Percentiles rank a stretch among this genome's conserved stretches.
These are phyloP conservation scores for Flexamia atlantica DNA, from an alignment of 2,888 invertebrate genomes.

Conservation along the genomic window DNA sequence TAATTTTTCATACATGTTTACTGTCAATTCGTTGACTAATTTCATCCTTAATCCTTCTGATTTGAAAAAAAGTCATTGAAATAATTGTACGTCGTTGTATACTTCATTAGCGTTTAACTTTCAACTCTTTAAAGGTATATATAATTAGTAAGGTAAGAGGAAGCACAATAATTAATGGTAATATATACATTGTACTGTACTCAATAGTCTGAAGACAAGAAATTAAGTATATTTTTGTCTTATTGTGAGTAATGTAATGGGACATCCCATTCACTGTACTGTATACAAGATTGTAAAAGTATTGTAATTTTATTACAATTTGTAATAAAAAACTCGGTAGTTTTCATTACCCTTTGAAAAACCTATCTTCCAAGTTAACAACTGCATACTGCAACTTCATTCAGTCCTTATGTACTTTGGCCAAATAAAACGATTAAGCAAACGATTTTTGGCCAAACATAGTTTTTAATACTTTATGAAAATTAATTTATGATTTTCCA, in stretches of 20 bases:
- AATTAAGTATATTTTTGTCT: conserved; percentile 29
- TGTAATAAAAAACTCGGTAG: conserved; percentile 1
- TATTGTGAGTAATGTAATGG: not conserved
- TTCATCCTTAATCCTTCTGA: not conserved
- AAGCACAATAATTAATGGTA: conserved; percentile 43
- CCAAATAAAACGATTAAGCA: too few species aligned
- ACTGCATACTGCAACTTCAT: too few species aligned
- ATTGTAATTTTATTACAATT: conserved; percentile 56
- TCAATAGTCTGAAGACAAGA: conserved; percentile 12
- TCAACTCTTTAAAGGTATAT: too few species aligned
- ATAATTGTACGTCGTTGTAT: not conserved
- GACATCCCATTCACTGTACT: conserved; percentile 15
- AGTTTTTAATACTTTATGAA: too few species aligned
- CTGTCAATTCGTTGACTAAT: not conserved
- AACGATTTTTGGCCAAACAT: too few species aligned
- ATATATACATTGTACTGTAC: not conserved
- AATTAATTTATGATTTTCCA: too few species aligned
- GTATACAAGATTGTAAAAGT: conserved; percentile 51
- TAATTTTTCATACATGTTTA: not conserved
- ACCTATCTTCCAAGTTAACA: too few species aligned
- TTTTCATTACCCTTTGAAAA: not conserved
- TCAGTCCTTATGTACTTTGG: too few species aligned
- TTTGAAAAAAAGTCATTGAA: not conserved
- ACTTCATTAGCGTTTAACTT: too few species aligned
- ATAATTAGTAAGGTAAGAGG: not conserved